Base-by-base conservation (phyloP, 2,113 vertebrate genomes). In the Psephotus haematonotus region DNA sequence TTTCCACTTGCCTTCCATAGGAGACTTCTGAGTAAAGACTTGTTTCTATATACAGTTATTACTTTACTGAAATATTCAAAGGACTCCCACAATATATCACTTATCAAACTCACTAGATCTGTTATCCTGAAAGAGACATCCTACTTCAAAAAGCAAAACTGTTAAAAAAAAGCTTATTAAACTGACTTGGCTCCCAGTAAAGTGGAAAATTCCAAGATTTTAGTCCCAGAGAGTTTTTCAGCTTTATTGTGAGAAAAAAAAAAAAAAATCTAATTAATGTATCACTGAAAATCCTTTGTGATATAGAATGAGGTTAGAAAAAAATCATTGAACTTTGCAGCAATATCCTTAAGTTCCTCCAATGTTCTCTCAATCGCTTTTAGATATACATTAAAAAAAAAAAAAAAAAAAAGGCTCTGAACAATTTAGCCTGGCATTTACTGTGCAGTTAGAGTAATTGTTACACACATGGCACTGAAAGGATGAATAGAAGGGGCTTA, bases 401-500 rank as follows among this genome's bases (percentile, higher is more conserved):
- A 39, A 60, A 72, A 59, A 37, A 37, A 37, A 37, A 7, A 86
- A 86, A 46, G 1, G 3, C 28, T 64, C 44, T 62, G 62, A 85
- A 72, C 13, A 87, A 69, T 95, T 90, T 93, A 31, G 29, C 65
- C 71, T 65, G 85, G 59, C 76, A 65, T 88, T 95, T 93, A 76
- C 46, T 70, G 75, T 49, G 44, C 68, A 86, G 49, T 80, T 77
- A 88, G 67, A 90, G 75, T 77, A 92, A 92, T 74, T 86, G 53
- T 63, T 88, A 88, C 47, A n/a, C 49, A 79, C 67, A 57, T 64
- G 29, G 23, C 47, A 82, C 44, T 77, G 71, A 92, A 92, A 90
- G 49, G 53, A 85, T 92, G 53, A 93, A 82, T 65, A 82, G 78
- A 76, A 77, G 52, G 60, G 24, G 88, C 94, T 90, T 92, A 80